phyloP scores from a whole-genome alignment of 2,888 invertebrate species.

The Drosophila maculinotata region DNA sequence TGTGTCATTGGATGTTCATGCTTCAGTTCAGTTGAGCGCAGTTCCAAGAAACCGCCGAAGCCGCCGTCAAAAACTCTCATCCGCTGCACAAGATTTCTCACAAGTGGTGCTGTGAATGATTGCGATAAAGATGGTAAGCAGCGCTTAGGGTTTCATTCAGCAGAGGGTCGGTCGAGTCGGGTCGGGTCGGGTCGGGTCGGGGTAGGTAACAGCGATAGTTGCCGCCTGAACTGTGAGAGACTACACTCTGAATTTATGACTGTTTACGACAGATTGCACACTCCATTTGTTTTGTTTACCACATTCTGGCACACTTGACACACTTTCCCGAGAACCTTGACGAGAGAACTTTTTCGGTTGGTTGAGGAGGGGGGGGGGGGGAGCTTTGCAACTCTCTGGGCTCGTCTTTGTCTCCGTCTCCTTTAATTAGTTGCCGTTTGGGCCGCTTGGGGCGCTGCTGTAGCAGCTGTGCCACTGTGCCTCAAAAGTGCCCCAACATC shows the following conservation, averaged over 20 bases:
- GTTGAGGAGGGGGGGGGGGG: no score
- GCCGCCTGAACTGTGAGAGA: slow-evolving; percentile 38
- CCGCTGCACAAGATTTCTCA: slow-evolving; percentile 59
- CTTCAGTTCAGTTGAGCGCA: slow-evolving; percentile 74
- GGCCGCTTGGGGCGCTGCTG: slow-evolving; percentile 45
- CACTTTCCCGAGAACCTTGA: slow-evolving; percentile 53
- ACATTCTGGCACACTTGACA: slow-evolving; percentile 75
- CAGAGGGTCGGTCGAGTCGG: slow-evolving; percentile 4
- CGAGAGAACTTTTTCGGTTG: slow-evolving; percentile 19
- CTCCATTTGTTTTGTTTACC: slow-evolving; percentile 81
- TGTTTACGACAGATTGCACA: slow-evolving; percentile 82
- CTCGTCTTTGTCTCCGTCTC: slow-evolving; percentile 35
- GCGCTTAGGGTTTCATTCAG: slow-evolving; percentile 1
- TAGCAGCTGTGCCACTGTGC: slow-evolving; percentile 38
- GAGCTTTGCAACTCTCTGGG: slow-evolving; percentile 12
- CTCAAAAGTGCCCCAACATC: slow-evolving; percentile 59
- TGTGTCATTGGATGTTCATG: slow-evolving; percentile 78
- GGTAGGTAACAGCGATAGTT: slow-evolving; percentile 64
- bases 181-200: background rate
- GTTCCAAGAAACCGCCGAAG: slow-evolving; percentile 38
- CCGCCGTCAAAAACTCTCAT: slow-evolving; percentile 31
- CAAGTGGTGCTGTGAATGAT: slow-evolving; percentile 77
- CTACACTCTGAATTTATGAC: slow-evolving; percentile 73
- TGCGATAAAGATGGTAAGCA: slow-evolving; percentile 69
- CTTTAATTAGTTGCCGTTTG: slow-evolving; percentile 65